Percentiles rank a stretch among this genome's conserved stretches.
These are phyloP conservation scores for Callaeas wilsoni DNA, from an alignment of 2,113 vertebrate species.

Conservation along the genomic window DNA sequence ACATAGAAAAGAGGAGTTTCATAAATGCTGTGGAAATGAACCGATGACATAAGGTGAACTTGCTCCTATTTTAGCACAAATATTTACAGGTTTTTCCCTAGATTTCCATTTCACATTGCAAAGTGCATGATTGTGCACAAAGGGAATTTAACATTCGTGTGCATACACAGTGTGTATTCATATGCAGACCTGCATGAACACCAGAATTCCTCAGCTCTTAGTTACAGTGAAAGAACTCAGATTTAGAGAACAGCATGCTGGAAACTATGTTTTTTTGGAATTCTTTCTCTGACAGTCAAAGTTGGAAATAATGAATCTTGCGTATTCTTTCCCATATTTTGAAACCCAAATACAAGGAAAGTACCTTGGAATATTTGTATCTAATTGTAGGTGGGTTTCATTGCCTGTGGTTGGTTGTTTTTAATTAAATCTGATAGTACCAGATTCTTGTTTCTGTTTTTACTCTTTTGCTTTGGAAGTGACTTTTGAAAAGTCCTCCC, in stretches of 20 bases:
- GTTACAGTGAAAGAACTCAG: background rate
- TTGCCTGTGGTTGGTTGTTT: background rate
- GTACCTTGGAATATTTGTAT: background rate
- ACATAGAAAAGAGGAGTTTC: background rate
- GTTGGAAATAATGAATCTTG: background rate
- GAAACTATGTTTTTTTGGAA: background rate
- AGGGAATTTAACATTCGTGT: background rate
- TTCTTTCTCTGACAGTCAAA: background rate
- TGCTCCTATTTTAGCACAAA: background rate
- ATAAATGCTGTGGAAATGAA: background rate
- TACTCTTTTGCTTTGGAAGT: background rate
- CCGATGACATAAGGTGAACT: background rate
- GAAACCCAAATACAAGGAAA: background rate
- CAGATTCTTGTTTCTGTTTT: background rate
- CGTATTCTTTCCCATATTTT: background rate
- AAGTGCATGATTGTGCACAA: background rate
- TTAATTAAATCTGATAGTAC: background rate
- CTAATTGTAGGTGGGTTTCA: background rate
- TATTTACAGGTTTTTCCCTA: background rate
- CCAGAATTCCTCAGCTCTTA: background rate
- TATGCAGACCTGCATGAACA: background rate
- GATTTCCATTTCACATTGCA: background rate
- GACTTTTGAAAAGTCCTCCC: background rate
- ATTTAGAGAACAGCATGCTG: background rate
- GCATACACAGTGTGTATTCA: background rate